Base-by-base conservation (phyloP, 2,113 vertebrate species). In the Hiodon alosoides region DNA sequence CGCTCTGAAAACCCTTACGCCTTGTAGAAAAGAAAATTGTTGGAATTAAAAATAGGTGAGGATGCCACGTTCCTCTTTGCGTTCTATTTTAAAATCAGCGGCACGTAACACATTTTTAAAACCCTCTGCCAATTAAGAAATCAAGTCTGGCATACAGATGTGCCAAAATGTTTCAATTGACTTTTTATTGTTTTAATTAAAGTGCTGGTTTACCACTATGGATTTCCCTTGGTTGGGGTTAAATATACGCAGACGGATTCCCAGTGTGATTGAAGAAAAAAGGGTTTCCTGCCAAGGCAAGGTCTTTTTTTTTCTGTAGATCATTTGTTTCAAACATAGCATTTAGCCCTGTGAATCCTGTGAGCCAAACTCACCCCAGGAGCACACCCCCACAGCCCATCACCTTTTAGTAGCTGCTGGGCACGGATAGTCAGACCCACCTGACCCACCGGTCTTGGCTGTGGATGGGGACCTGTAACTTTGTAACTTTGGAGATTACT, bases 171-270 rank as follows among this genome's bases (percentile, higher is more conserved):
- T 77, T 85, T 84, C 74, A 79, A 77, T 80, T 80, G 77, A 73
- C 55, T 76, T 78, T 83, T 85, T 78, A 81, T 76, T 81, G 77
- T 74, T 83, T 79, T 80, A 83, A 84, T 84, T 78, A 81, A 79
- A 78, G 80, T 72, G 51, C 71, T 58, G 82, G 84, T 83, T 81
- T 67, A 77, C 84, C 82, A 47, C 77, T 81, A 47, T 76, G 80
- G 81, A 76, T 67, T 84, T 84, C 79, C 84, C 78, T 83, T 78
- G 77, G 75, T 78, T 84, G 62, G 71, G 67, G 66, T 71, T 77
- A 81, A 67, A 80, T 67, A 73, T 69, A 74, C 75, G 67, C 73
- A 79, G 68, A 76, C 78, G 54, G 71, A 16, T 75, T 76, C 77
- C 71, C 62, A 31, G 47, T 55, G 14, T 50, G 69, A 13, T 79